Evolutionary conservation across 2,888 invertebrate genomes (phyloP), one percentile per base, ranked within the genome.

Genomic region (Ceraclea dissimilis): DNA sequence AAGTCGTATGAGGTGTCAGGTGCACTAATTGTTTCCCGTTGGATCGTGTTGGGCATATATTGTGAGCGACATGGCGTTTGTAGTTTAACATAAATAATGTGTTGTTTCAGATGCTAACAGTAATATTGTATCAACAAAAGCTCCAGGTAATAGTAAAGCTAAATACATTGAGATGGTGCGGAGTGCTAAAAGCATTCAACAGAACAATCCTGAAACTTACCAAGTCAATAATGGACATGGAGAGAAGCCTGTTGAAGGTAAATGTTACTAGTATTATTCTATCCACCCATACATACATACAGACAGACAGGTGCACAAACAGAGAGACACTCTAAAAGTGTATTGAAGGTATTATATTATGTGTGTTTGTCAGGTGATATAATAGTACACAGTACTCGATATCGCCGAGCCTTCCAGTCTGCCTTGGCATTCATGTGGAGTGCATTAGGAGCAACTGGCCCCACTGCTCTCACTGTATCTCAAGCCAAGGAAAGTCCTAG

Each of bases 401-500:
- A 92, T 69, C 73, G 93, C 1, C 80, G 97, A 65, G 96, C 96
- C 17, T 92, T 90, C 67, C 95, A 95, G 72, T 94, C 94, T 64
- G 87, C 90, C 0, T 76, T 92, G 63, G 91, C 91, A 0, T 79
- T 92, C 63, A 69, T 90, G 2, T 89, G 83, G 67, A 82, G 85
- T 0, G 79, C 92, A 60, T 72, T 91, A 34, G 62, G 60, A 2
- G 60, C 54, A 1, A 83, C 83, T 57, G 72, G 90, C 33, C 56
- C 54, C 11, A 56, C 53, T 1, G 78, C 78, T 20, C 79, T 58
- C 65, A 72, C 82, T 8, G 83, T 83, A 55, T 72, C 91, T 4
- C 78, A 78, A 21, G 79, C 93, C 13, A 75, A 81, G 10, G 91
- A 91, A 70, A 85, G 86, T 52, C 88, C 88, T 65, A 88, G 89